Conservation (phyloP, 37 sponge, comb jelly and placozoan genomes). For the Cladorhizidae sp. region DNA sequence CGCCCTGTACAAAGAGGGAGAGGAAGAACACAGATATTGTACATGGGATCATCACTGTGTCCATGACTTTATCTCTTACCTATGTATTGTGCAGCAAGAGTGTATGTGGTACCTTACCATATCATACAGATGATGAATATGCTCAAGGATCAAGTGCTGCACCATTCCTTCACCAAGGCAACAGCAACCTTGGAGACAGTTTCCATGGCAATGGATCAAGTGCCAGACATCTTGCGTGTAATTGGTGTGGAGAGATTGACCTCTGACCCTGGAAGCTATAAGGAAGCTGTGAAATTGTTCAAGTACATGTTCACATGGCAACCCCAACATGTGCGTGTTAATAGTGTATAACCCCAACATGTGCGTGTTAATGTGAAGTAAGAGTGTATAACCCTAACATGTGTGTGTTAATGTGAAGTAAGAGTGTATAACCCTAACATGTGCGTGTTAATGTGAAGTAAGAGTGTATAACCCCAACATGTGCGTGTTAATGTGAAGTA, state of each 20-base stretch:
- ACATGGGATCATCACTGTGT: no score
- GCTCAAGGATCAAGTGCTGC: slow-evolving; percentile 9
- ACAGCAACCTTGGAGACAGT: slow-evolving; percentile 39
- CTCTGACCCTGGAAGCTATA: not conserved
- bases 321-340: not conserved
- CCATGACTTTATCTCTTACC: no score
- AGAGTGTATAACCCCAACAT: no score
- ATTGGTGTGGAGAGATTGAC: not conserved
- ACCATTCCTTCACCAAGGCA: slow-evolving; percentile 27
- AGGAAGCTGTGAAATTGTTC: not conserved
- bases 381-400: no score
- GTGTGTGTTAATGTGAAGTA: no score
- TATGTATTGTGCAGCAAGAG: no score
- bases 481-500: no score
- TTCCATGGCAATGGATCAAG: slow-evolving; percentile 29
- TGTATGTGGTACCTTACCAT: not conserved
- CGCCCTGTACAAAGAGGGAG: no score
- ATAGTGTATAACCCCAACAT: not conserved
- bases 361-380: not conserved
- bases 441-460: no score
- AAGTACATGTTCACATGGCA: slow-evolving; percentile 2
- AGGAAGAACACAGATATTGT: no score
- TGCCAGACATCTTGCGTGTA: slow-evolving; percentile 28
- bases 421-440: no score
- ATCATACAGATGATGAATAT: not conserved